These are phyloP conservation scores for Botrylloides violaceus DNA, from an alignment of 23 tunicate species.

Conservation along the genomic window DNA sequence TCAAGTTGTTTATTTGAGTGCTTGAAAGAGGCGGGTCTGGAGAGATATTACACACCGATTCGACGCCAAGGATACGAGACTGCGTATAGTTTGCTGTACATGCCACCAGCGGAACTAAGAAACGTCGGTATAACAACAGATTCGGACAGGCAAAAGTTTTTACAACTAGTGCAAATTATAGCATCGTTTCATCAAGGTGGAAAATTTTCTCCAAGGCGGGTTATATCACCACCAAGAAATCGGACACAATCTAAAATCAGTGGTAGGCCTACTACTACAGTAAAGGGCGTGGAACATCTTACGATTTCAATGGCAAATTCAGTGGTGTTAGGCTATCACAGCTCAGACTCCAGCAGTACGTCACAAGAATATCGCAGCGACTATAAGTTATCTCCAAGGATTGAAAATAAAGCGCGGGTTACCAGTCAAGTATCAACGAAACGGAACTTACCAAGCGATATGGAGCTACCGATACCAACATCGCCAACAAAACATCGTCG, in stretches of 20 bases:
- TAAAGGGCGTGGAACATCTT: too few species aligned
- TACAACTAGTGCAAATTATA: conserved; percentile 24
- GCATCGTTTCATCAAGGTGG: conserved; percentile 30
- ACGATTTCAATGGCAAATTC: neutral
- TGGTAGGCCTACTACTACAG: neutral
- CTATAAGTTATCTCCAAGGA: neutral
- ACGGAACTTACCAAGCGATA: neutral
- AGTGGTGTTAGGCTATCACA: neutral
- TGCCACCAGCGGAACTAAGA: conserved; percentile 10
- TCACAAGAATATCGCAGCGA: conserved; percentile 2
- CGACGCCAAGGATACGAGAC: conserved; percentile 10
- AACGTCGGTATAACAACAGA: conserved; percentile 17
- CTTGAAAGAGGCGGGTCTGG: conserved; percentile 26
- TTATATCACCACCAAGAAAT: conserved; percentile 6
- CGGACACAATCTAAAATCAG: neutral
- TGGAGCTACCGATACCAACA: neutral
- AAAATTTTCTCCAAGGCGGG: conserved; percentile 10
- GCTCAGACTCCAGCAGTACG: conserved; percentile 12
- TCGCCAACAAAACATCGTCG: neutral
- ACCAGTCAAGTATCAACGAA: neutral
- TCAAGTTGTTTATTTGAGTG: conserved; percentile 26
- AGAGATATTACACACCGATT: conserved; percentile 12
- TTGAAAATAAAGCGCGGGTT: neutral
- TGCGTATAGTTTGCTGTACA: conserved; percentile 17
- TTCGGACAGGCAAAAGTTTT: conserved; percentile 24